phyloP scores from a whole-genome alignment of 2,113 vertebrate species.

The Rhipidura dahli region DNA sequence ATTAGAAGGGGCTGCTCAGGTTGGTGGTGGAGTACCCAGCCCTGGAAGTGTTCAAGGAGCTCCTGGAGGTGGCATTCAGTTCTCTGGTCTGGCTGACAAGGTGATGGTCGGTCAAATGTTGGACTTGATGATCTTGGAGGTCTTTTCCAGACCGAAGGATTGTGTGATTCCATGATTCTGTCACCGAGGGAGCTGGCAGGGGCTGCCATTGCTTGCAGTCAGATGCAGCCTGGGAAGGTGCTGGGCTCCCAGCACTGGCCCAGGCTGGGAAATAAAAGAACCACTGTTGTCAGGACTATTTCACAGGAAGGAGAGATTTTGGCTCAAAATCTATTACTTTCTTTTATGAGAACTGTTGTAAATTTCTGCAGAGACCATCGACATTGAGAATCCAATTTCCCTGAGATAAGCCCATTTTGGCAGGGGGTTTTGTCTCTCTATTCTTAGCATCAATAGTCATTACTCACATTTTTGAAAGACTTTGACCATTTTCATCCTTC shows the following conservation, averaged over 20 bases:
- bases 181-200: accelerated
- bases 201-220: accelerated
- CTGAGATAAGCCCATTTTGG: slow-evolving; percentile 30
- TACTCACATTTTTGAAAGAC: background rate
- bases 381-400: background rate
- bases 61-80: background rate
- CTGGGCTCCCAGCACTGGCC: background rate
- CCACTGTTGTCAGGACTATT: background rate
- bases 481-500: background rate
- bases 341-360: background rate
- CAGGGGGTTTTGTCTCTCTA: background rate
- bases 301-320: background rate
- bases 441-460: background rate
- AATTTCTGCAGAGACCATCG: background rate
- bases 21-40: background rate
- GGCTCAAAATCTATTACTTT: background rate
- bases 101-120: background rate
- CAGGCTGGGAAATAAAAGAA: background rate
- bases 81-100: background rate
- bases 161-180: background rate
- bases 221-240: background rate
- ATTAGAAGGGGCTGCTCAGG: background rate
- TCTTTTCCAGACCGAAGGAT: background rate
- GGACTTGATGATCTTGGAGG: accelerated
- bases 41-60: background rate